Evolutionary conservation across 2,888 invertebrate genomes (phyloP), one percentile per base, ranked within the genome.

Genomic region (Drosophila pseudotalamancana): DNA sequence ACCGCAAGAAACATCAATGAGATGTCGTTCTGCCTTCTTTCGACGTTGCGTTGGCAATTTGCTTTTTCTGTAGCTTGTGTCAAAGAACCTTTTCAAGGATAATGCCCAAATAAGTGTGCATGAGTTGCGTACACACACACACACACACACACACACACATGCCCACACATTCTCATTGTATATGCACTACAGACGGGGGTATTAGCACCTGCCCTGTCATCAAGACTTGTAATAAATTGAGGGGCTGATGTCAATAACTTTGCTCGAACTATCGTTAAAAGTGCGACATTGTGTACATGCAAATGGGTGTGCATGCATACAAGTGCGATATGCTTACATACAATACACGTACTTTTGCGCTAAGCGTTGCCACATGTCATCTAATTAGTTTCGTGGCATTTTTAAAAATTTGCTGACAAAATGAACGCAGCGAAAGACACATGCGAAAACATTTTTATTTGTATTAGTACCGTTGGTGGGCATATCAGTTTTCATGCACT

Each of bases 71-170:
- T 51, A 50, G 54, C 60, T 61, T 75, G 76, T 70, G 89, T 88
- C 88, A 88, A 89, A 76, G 76, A 89, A 89, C 89, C 84, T 83
- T 78, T 89, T 88, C 89, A 89, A 89, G 89, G 89, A 89, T 88
- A 85, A 56, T 56, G 51, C 16, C 23, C 51, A 55, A 53, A 56
- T 46, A 50, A 37, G 34, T 42, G 40, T 21, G 19, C 34, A 40
- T 49, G 25, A 51, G 43, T 57, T 23, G 9, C 21, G 11, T 37
- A 48, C 23, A 48, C 34, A 3, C 14, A 16, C 14, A 23, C 16
- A 19, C 14, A 49, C 5, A 25, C 35, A 23, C 25, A 3, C 19
- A 42, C 11, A 4, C 40, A 2, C 9, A 25, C 39, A 35, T 50
- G 37, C 54, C 16, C n/a, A n/a, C n/a, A n/a, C n/a, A n/a, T n/a